Percentiles rank a stretch among this genome's conserved stretches.
These are phyloP conservation scores for Meloidogyne floridensis DNA, from an alignment of 1,140 invertebrate genomes.

Conservation along the genomic window DNA sequence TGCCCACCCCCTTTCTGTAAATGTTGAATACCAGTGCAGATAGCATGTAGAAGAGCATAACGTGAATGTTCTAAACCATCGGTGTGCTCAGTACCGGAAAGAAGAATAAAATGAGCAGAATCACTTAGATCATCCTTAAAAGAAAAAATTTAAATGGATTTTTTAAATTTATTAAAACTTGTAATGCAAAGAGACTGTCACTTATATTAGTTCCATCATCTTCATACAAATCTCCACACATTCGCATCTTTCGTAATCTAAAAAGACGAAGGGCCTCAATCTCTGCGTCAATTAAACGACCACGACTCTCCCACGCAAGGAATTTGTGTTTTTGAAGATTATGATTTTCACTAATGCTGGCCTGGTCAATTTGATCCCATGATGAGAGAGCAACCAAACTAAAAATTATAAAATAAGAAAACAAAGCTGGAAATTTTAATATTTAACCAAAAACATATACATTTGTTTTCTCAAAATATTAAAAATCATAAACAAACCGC, in stretches of 20 bases:
- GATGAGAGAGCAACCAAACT: slow-evolving; percentile 40
- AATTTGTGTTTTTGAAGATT: slow-evolving; percentile 14
- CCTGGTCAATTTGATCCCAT: slow-evolving; percentile 26
- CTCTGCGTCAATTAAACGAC: slow-evolving; percentile 24
- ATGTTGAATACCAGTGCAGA: slow-evolving; percentile 29
- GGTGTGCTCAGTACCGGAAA: slow-evolving; percentile 1
- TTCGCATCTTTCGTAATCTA: slow-evolving; percentile 12
- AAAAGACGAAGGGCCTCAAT: slow-evolving; percentile 14
- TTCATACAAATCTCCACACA: not conserved
- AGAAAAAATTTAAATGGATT: not conserved
- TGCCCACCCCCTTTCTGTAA: slow-evolving; percentile 15
- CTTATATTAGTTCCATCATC: slow-evolving; percentile 6
- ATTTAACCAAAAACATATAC: not conserved
- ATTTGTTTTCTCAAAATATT: not conserved
- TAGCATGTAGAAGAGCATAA: slow-evolving; percentile 21
- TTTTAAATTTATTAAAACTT: not conserved
- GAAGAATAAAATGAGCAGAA: slow-evolving; percentile 20
- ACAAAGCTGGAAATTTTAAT: not conserved
- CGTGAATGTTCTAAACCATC: slow-evolving; percentile 23
- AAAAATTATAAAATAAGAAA: not conserved
- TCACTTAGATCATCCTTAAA: slow-evolving; percentile 28
- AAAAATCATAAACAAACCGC: not conserved
- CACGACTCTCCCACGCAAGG: slow-evolving; percentile 12
- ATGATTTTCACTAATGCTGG: not conserved
- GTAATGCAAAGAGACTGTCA: slow-evolving; percentile 20